These are phyloP conservation scores for Onychostoma macrolepis DNA, from an alignment of 2,113 vertebrate genomes.

Conservation along the genomic window DNA sequence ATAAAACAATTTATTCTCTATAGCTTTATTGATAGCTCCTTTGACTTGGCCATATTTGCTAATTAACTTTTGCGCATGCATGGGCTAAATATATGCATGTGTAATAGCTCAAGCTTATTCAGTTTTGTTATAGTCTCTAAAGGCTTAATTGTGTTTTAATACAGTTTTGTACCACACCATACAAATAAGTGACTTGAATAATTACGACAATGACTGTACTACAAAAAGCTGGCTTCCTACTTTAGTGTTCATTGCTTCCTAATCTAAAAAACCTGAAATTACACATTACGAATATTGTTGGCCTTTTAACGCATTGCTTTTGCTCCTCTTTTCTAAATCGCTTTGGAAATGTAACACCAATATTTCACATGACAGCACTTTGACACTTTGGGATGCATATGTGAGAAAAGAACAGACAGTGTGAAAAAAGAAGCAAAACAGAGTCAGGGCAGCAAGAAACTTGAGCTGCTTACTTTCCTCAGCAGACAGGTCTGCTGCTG, in stretches of 20 bases:
- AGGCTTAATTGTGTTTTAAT: not conserved
- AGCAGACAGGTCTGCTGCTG: conserved; percentile 57
- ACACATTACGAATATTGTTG: not conserved
- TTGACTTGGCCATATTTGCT: not conserved
- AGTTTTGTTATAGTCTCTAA: not conserved
- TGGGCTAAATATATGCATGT: not conserved
- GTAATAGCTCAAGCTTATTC: no score
- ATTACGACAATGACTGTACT: not conserved
- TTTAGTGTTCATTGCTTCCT: not conserved
- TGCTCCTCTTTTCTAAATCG: not conserved
- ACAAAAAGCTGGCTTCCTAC: not conserved
- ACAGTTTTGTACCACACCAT: not conserved
- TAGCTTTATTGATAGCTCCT: not conserved
- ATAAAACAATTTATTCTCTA: not conserved
- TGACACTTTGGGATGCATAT: not conserved
- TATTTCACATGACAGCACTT: not conserved
- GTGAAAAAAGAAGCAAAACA: conserved; percentile 45
- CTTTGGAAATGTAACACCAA: not conserved
- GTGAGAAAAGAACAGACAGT: conserved; percentile 51
- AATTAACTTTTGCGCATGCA: not conserved
- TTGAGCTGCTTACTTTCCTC: conserved; percentile 66
- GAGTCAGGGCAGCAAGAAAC: conserved; percentile 60
- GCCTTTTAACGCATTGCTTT: not conserved
- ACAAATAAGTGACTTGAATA: not conserved
- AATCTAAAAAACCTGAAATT: not conserved